Base-by-base conservation (phyloP, 2,888 invertebrate species). In the Nemotelus pantherinus region DNA sequence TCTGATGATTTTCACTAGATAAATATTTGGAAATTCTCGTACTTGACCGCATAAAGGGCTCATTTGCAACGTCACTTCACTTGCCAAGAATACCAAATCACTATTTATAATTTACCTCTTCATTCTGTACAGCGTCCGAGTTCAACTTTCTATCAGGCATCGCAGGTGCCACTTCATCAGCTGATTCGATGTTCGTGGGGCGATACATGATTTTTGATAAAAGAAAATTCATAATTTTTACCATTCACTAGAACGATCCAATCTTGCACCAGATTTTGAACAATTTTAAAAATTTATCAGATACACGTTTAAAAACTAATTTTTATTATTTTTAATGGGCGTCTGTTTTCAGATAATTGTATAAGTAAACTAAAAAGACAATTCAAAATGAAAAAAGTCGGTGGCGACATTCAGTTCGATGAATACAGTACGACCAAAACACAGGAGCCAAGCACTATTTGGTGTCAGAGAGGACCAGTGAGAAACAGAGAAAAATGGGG, bases 141-240 rank as follows among this genome's bases (percentile, higher is more conserved):
- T 25, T 47, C 6, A 45, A 47, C 10, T 67, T 71, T 6, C 39
- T 53, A n/a, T 68, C 68, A 53, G n/a, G 57, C 44, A 50, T 48
- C 47, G 9, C 53, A 53, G 70, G 25, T 10, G 45, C 76, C 64
- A 79, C 78, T 80, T 78, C 78, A 72, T 81, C 81, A 77, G 79
- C 80, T 79, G 78, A 81, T 76, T 82, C 67, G 55, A 82, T 81
- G 82, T 85, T 86, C 76, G 82, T 83, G 60, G 86, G 84, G 63
- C 86, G 84, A 80, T 84, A 85, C 72, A 87, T 85, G 39, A 87
- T 80, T 82, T 85, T 86, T 10, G 86, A 83, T 81, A 87, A 82
- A 80, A 80, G 58, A 64, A 86, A 87, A 82, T 87, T 85, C 87
- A 87, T 87, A 75, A 67, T 68, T 77, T 64, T 60, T 2, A 25